Percentiles rank a stretch among this genome's conserved stretches.
Evolutionary conservation across 2,888 invertebrate species (phyloP).

Genomic region (Elegia similella): DNA sequence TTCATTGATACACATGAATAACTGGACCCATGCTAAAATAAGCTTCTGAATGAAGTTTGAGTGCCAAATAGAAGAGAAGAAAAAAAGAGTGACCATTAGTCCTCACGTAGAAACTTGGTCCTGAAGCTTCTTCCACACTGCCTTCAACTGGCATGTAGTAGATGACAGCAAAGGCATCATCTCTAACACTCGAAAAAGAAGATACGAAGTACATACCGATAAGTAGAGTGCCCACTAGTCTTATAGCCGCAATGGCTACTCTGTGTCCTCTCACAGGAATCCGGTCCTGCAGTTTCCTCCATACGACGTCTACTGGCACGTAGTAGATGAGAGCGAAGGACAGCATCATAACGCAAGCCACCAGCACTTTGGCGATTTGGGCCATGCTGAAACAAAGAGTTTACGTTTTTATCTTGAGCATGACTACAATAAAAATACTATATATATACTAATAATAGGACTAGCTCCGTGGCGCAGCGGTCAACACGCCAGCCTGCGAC

Average conservation of each 20-base stretch:
- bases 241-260: conserved; percentile 61
- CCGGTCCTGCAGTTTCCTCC: conserved; percentile 84
- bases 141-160: conserved; percentile 96
- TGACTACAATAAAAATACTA: too few relatives aligned
- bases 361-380: conserved; percentile 90
- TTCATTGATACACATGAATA: too few relatives aligned
- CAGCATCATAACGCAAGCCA: conserved; percentile 93
- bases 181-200: conserved; percentile 58
- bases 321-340: conserved; percentile 96
- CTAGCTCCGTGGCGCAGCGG: too few relatives aligned
- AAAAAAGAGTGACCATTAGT: conserved; percentile 49
- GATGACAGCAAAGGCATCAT: conserved; percentile 95
- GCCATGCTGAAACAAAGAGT: conserved; percentile 79
- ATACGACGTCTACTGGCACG: conserved; percentile 95
- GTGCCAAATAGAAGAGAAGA: neutral
- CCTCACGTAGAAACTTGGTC: conserved; percentile 63
- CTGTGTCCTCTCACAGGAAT: conserved; percentile 69
- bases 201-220: conserved; percentile 47
- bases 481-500: too few relatives aligned
- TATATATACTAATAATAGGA: too few relatives aligned
- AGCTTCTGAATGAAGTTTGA: too few relatives aligned
- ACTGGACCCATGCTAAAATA: too few relatives aligned
- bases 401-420: too few relatives aligned
- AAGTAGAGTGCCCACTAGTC: conserved; percentile 55
- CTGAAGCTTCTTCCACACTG: conserved; percentile 90